Percentiles rank a stretch among this genome's conserved stretches.
phyloP scores from a whole-genome alignment of 2,797 vertebrate genomes.

The Strix occidentalis region DNA sequence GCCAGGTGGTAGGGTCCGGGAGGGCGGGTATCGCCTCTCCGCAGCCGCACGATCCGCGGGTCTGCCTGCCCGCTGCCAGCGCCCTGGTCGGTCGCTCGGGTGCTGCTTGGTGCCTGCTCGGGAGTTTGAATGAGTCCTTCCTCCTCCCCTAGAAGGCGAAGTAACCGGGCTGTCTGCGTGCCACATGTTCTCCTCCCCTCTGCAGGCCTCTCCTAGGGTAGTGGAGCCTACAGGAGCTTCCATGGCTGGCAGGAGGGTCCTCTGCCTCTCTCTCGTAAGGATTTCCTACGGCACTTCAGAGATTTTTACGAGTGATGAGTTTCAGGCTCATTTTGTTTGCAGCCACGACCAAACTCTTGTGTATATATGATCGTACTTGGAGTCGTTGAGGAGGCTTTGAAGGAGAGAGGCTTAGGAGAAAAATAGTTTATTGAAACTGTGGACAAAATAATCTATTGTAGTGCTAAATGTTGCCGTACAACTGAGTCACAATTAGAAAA shows the following conservation, averaged over 20 bases:
- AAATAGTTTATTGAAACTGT: background rate
- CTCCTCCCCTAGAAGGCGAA: background rate
- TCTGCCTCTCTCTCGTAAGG: background rate
- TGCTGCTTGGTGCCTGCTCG: background rate
- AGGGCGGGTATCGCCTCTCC: background rate
- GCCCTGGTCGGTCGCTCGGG: background rate
- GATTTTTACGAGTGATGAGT: background rate
- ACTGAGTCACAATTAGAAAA: background rate
- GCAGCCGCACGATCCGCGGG: background rate
- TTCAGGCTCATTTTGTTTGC: background rate
- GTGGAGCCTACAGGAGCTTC: background rate
- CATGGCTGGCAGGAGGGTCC: background rate
- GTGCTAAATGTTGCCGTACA: background rate
- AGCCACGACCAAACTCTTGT: background rate
- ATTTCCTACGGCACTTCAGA: background rate
- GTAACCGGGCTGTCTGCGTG: background rate
- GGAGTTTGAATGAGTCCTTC: slow-evolving; percentile 59
- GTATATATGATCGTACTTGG: background rate
- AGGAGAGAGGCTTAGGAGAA: background rate
- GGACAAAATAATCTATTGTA: background rate
- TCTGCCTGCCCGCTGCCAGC: background rate
- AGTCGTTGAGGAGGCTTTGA: background rate
- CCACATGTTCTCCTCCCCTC: slow-evolving; percentile 38
- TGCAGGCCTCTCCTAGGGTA: slow-evolving; percentile 23
- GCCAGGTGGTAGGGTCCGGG: background rate